Evolutionary conservation across 2,888 invertebrate species (phyloP).

Genomic region (Urechis unicinctus): DNA sequence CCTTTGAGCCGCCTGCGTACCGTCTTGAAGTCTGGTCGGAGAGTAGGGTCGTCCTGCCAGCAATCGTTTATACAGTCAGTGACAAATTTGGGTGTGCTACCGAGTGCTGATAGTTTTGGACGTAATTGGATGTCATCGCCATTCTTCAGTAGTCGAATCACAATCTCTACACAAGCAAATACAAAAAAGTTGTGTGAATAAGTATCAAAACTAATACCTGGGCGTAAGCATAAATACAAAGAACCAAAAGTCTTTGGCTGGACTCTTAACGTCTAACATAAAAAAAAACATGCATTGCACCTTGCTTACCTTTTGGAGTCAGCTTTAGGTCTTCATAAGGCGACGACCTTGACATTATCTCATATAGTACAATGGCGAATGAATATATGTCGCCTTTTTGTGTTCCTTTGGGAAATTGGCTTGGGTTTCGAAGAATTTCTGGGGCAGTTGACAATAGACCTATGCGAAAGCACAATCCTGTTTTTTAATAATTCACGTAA

Average conservation of each 20-base stretch:
- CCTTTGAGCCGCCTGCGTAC: constrained; percentile 83
- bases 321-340: constrained; percentile 55
- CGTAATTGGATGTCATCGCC: constrained; percentile 52
- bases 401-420: constrained; percentile 25
- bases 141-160: constrained; percentile 6
- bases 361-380: constrained; percentile 76
- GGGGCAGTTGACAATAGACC: constrained; percentile 95
- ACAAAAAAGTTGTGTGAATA: neutral
- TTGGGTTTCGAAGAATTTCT: constrained; percentile 55
- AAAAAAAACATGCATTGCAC: no score
- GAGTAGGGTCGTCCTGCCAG: constrained; percentile 85
- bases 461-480: constrained; percentile 16
- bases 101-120: constrained; percentile 71
- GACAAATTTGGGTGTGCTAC: constrained; percentile 56
- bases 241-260: no score
- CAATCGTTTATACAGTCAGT: constrained; percentile 74
- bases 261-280: no score
- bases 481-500: neutral
- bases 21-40: constrained; percentile 79
- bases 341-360: constrained; percentile 53
- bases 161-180: constrained; percentile 13
- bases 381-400: constrained; percentile 68
- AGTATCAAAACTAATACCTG: neutral
- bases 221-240: no score
- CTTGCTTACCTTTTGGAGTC: constrained; percentile 57